Evolutionary conservation across 1,140 invertebrate species (phyloP), one percentile per base, ranked within the genome.

Genomic region (Cotesia glomerata): DNA sequence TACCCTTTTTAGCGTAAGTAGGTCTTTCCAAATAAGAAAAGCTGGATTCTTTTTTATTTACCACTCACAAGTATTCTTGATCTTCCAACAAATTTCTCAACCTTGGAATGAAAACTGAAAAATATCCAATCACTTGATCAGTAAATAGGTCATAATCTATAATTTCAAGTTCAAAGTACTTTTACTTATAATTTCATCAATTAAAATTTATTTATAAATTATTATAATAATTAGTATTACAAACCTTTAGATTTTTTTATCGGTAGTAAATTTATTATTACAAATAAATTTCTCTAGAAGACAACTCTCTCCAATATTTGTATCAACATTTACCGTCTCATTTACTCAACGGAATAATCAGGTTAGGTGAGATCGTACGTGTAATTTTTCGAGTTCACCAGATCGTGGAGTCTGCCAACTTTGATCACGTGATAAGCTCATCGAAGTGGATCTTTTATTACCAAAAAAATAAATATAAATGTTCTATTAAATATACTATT

Each of bases 291-390:
- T 56, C n/a, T 45, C 7, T 45, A 45, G 5, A 7, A 45, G 39
- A 45, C 39, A 45, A 45, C 39, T 45, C 39, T 39, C 34, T 35
- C 34, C n/a, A 11, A 13, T 35, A 62, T 18, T 59, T 13, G 13
- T n/a, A 36, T 35, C 34, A 36, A 13, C 32, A 13, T 36, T 34
- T 62, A 26, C 32, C 14, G 11, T 26, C 35, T 62, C 34, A 13
- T 35, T 13, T 35, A n/a, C 14, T 13, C 14, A 5, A 62, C 11
- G 14, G 32, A n/a, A 59, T 59, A 11, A n/a, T 62, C 59, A 62
- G 59, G 59, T 62, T 62, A 62, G 59, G 59, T 62, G 59, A 36
- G 32, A 26, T 36, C 13, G 59, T 62, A 26, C 13, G 59, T 62
- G 3, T 56, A 56, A 18, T 18, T 56, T 18, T 16, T 18, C 56